Evolutionary conservation across 2,113 vertebrate genomes (phyloP).

Genomic region (Chascanopsetta lugubris): DNA sequence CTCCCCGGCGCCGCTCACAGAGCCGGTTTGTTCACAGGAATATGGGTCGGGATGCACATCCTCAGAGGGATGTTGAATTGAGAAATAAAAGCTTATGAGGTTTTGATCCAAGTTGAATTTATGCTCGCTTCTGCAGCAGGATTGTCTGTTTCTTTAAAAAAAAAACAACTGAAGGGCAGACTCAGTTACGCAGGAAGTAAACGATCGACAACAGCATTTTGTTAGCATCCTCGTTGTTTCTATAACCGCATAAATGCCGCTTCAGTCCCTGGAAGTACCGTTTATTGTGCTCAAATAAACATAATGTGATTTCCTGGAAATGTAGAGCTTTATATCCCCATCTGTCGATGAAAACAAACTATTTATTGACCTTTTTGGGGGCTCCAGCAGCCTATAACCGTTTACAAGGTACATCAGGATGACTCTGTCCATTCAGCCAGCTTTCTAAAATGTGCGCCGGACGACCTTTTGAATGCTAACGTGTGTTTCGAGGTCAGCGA

Average conservation of each 20-base stretch:
- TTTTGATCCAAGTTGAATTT: conserved; percentile 71
- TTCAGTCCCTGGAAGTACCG: neutral
- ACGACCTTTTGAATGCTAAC: conserved; percentile 57
- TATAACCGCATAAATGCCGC: conserved; percentile 17
- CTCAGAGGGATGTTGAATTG: conserved; percentile 69
- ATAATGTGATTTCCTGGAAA: conserved; percentile 2
- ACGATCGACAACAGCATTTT: conserved; percentile 59
- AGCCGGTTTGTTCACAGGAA: conserved; percentile 55
- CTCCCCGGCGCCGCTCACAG: conserved; percentile 17
- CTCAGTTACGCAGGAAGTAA: conserved; percentile 65
- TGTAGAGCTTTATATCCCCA: neutral
- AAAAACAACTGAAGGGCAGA: conserved; percentile 43
- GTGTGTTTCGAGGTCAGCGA: conserved; percentile 62
- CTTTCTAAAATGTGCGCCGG: conserved; percentile 26
- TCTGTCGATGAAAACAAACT: neutral
- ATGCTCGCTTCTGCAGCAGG: conserved; percentile 65
- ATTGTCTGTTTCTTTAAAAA: conserved; percentile 55
- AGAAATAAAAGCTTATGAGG: conserved; percentile 69
- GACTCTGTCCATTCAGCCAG: conserved; percentile 8
- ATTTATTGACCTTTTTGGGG: neutral
- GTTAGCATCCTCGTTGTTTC: conserved; percentile 34
- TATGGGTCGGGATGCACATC: conserved; percentile 61
- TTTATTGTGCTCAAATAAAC: conserved; percentile 15
- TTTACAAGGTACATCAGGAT: conserved; percentile 21
- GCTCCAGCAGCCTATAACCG: conserved; percentile 14